Percentiles rank a stretch among this genome's conserved stretches.
Conservation (phyloP, 2,113 vertebrate genomes). For the Tyto alba region DNA sequence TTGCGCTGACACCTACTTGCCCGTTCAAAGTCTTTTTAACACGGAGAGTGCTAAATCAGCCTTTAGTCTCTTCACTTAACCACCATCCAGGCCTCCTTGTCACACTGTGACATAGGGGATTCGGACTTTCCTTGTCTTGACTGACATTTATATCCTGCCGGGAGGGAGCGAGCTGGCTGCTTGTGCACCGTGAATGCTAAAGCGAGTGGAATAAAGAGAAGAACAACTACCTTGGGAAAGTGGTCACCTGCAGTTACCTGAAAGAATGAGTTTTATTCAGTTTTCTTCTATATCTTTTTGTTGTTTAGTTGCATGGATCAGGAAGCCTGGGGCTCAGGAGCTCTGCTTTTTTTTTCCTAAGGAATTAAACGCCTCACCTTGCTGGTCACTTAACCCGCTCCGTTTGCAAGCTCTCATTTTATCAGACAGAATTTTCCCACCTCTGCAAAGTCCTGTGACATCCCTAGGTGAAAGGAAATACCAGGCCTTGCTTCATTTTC, state of each 20-base stretch:
- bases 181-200: neutral
- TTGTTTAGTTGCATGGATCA: neutral
- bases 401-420: neutral
- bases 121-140: slow-evolving; percentile 46
- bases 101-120: slow-evolving; percentile 5
- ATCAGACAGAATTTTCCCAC: neutral
- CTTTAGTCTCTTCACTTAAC: neutral
- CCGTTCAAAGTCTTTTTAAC: neutral
- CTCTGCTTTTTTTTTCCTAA: neutral
- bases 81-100: neutral
- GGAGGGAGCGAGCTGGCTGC: neutral
- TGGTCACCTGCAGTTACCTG: neutral
- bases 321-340: neutral
- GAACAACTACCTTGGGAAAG: neutral
- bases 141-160: slow-evolving; percentile 52
- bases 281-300: neutral
- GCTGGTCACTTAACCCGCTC: neutral
- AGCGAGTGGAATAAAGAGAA: neutral
- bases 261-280: neutral
- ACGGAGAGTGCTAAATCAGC: neutral
- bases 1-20: neutral
- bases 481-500: neutral
- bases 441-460: neutral
- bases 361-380: neutral
- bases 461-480: neutral